Conservation (phyloP, 2,113 vertebrate species). For the Trematomus loennbergii region DNA sequence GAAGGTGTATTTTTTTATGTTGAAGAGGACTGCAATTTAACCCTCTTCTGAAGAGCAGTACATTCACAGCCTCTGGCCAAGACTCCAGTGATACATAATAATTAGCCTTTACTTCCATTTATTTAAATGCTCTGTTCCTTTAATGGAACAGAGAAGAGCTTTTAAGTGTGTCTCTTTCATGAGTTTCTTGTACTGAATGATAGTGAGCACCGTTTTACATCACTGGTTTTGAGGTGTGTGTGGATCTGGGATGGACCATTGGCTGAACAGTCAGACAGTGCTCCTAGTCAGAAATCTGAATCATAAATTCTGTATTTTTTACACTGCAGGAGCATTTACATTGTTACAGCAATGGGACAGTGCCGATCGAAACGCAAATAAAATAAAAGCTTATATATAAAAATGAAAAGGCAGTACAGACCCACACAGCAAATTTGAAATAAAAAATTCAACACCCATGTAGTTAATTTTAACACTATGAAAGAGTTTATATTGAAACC, state of each 20-base stretch:
- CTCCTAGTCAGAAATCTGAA: no score
- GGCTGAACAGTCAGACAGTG: not conserved
- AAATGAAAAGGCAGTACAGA: no score
- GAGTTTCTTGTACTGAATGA: not conserved
- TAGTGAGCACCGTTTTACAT: not conserved
- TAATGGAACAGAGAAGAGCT: not conserved
- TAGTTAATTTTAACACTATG: no score
- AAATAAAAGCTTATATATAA: no score
- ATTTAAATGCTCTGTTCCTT: not conserved
- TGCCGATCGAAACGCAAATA: no score
- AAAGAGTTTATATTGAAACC: no score
- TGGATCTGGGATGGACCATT: not conserved
- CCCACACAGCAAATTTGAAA: no score
- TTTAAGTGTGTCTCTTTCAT: not conserved
- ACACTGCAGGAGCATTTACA: no score
- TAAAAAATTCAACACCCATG: no score
- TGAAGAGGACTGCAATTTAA: slow-evolving; percentile 6
- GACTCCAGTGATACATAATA: slow-evolving; percentile 28
- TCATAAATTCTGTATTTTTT: no score
- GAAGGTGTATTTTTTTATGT: not conserved
- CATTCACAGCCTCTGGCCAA: slow-evolving; percentile 28
- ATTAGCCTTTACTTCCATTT: slow-evolving; percentile 30
- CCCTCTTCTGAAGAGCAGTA: slow-evolving; percentile 18
- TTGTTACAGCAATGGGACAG: no score
- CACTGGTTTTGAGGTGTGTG: not conserved